phyloP scores from a whole-genome alignment of 1,140 invertebrate genomes.

The Luehdorfia chinensis region DNA sequence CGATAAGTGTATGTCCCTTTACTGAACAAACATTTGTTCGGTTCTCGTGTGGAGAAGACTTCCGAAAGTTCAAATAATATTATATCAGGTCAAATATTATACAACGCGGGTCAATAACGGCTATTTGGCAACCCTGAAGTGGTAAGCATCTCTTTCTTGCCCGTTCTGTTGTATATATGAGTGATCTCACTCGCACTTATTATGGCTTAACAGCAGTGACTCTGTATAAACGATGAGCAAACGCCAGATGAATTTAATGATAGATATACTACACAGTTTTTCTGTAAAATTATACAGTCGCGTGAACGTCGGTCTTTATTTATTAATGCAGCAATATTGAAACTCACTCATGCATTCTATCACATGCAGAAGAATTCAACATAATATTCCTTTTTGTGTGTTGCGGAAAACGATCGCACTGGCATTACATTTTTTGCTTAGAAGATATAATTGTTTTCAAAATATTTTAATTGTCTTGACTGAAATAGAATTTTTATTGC shows the following conservation, averaged over 20 bases:
- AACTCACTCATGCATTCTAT: constrained; percentile 8
- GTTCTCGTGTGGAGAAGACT: neutral
- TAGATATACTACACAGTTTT: constrained; percentile 1
- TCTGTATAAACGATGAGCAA: neutral
- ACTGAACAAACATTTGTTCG: constrained; percentile 1
- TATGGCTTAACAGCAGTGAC: neutral
- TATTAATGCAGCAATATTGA: constrained; percentile 5
- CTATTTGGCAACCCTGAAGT: constrained; percentile 10
- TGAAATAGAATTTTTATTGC: neutral
- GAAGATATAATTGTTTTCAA: constrained; percentile 3
- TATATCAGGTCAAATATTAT: constrained; percentile 9
- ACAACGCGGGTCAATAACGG: constrained; percentile 3
- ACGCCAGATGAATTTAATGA: constrained; percentile 4
- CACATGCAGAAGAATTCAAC: neutral
- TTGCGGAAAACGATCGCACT: neutral
- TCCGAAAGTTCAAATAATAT: constrained; percentile 14
- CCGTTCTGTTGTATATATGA: neutral
- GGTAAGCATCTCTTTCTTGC: constrained; percentile 5
- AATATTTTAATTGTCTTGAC: neutral
- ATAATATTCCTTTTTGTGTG: neutral
- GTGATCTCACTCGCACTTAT: constrained; percentile 14
- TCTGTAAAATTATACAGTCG: constrained; percentile 3
- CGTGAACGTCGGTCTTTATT: constrained; percentile 4
- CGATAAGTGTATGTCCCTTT: too few relatives aligned
- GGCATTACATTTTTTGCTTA: neutral